Evolutionary conservation across 2,888 invertebrate species (phyloP).

Genomic region (Smittia aterrima): DNA sequence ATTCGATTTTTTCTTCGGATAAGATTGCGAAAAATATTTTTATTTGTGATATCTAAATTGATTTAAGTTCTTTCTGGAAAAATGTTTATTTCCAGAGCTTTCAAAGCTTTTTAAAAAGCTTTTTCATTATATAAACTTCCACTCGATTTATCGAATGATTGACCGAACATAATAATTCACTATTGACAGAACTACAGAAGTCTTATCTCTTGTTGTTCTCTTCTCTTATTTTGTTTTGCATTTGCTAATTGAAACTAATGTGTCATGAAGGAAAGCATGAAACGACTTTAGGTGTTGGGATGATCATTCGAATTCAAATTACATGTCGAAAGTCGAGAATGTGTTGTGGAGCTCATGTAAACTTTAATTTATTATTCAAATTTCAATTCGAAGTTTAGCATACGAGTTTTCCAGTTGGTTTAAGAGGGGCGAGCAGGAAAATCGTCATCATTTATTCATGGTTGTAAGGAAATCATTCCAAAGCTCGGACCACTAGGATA

Average conservation of each 20-base stretch:
- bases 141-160: not conserved
- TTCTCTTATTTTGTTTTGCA: too few relatives aligned
- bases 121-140: not conserved
- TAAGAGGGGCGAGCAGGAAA: not conserved
- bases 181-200: not conserved
- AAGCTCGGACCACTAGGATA: not conserved
- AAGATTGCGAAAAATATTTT: too few relatives aligned
- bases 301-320: not conserved
- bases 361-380: constrained; percentile 28
- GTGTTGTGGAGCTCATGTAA: not conserved
- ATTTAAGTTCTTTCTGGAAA: too few relatives aligned
- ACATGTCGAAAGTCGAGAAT: not conserved
- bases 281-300: not conserved
- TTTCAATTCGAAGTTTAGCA: constrained; percentile 21
- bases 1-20: not conserved
- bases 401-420: not conserved
- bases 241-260: not conserved
- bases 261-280: not conserved
- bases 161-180: not conserved
- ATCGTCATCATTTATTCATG: constrained; percentile 15
- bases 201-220: too few relatives aligned
- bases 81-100: too few relatives aligned
- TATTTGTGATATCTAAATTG: too few relatives aligned
- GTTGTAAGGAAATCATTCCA: not conserved
- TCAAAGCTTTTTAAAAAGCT: not conserved